A percentile compares a stretch with the other conserved stretches of the same genome.
Evolutionary conservation across 2,113 vertebrate species (phyloP).

Genomic region (Ciconia boyciana): DNA sequence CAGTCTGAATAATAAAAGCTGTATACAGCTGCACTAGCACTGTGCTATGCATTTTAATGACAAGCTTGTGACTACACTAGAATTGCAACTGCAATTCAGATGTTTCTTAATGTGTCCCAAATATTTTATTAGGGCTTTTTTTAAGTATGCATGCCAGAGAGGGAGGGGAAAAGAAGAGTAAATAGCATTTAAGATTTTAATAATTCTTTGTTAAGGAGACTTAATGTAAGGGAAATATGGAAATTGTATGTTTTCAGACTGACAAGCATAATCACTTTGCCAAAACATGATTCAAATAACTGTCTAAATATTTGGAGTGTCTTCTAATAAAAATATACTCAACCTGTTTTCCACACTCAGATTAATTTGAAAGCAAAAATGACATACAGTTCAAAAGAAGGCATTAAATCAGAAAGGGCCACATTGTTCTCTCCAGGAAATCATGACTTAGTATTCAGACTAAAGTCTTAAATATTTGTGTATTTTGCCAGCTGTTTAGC

Average conservation of each 20-base stretch:
- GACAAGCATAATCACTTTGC: constrained; percentile 73
- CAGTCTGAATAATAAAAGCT: constrained; percentile 74
- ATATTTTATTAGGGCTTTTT: constrained; percentile 65
- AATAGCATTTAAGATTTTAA: constrained; percentile 77
- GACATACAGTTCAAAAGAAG: constrained; percentile 74
- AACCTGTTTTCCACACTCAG: constrained; percentile 66
- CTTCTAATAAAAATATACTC: constrained; percentile 68
- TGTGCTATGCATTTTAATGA: constrained; percentile 76
- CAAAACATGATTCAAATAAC: constrained; percentile 74
- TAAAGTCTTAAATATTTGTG: constrained; percentile 70
- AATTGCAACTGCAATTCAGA: constrained; percentile 74
- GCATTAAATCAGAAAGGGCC: constrained; percentile 70
- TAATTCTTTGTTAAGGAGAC: constrained; percentile 72
- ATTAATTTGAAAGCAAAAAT: constrained; percentile 74
- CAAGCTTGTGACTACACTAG: constrained; percentile 70
- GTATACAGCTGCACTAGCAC: constrained; percentile 74
- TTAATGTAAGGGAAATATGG: constrained; percentile 71
- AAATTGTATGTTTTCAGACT: constrained; percentile 77
- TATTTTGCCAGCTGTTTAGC: constrained; percentile 66
- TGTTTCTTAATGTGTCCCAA: constrained; percentile 72
- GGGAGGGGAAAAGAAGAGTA: constrained; percentile 63
- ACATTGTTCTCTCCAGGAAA: constrained; percentile 68
- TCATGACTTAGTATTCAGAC: constrained; percentile 69
- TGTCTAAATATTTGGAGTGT: constrained; percentile 79
- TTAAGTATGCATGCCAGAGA: constrained; percentile 24